Evolutionary conservation across 1,140 invertebrate genomes (phyloP).

Genomic region (Cyrtorhinus lividipennis): DNA sequence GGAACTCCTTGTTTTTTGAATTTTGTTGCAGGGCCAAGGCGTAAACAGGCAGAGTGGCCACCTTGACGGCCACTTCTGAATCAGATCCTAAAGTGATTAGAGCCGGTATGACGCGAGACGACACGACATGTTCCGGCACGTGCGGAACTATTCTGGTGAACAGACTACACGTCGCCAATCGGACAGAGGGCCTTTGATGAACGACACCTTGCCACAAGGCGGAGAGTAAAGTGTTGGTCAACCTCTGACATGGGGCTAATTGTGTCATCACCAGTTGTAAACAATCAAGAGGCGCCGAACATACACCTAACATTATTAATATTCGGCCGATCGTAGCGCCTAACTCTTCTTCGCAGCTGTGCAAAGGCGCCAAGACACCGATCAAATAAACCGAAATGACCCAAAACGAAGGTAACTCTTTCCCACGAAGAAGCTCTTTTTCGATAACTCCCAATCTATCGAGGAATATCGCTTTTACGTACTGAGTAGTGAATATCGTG

Average conservation of each 20-base stretch:
- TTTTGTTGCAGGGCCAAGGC: slow-evolving; percentile 44
- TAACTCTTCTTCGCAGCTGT: slow-evolving; percentile 33
- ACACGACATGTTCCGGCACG: slow-evolving; percentile 41
- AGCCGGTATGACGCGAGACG: slow-evolving; percentile 46
- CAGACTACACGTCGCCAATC: slow-evolving; percentile 40
- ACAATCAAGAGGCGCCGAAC: slow-evolving; percentile 37
- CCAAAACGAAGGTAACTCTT: not conserved
- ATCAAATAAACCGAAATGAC: slow-evolving; percentile 26
- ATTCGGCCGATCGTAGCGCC: slow-evolving; percentile 36
- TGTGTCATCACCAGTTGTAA: slow-evolving; percentile 33
- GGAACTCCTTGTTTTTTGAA: slow-evolving; percentile 36
- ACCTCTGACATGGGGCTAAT: slow-evolving; percentile 26
- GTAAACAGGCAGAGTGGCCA: slow-evolving; percentile 45
- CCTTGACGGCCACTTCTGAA: slow-evolving; percentile 49
- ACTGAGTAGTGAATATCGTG: slow-evolving; percentile 22
- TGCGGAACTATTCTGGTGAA: slow-evolving; percentile 42
- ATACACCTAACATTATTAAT: slow-evolving; percentile 36
- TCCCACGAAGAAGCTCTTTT: not conserved
- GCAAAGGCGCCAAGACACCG: slow-evolving; percentile 14
- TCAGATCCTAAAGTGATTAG: slow-evolving; percentile 56
- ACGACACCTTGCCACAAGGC: slow-evolving; percentile 57
- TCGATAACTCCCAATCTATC: slow-evolving; percentile 4
- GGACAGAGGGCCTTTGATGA: slow-evolving; percentile 43
- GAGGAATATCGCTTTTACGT: not conserved
- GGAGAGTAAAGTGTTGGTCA: slow-evolving; percentile 29